phyloP scores from a whole-genome alignment of 2,888 invertebrate genomes.

The Eurois occulta region DNA sequence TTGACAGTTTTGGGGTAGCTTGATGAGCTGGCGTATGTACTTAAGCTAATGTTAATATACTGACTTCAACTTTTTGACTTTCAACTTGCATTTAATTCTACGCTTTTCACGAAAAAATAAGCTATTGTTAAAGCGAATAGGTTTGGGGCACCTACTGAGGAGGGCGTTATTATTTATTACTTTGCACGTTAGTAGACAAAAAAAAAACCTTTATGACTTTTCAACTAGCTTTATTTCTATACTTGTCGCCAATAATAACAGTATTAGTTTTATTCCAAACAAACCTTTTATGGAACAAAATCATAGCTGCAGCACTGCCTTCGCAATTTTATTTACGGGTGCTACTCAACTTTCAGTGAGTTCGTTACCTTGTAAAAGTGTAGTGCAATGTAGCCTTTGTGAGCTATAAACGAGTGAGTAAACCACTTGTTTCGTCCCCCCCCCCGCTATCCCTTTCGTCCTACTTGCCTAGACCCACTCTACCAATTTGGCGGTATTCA shows the following conservation, averaged over 20 bases:
- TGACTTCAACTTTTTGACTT: neutral
- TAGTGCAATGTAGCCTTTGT: conserved; percentile 27
- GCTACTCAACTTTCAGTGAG: neutral
- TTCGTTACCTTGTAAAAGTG: conserved; percentile 2
- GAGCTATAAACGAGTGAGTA: conserved; percentile 5
- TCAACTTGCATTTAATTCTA: neutral
- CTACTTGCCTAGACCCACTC: neutral
- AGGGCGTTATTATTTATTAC: neutral
- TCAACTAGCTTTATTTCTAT: neutral
- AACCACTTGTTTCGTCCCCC: neutral
- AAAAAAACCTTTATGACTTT: neutral
- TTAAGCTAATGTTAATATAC: no score
- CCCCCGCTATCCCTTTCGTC: neutral
- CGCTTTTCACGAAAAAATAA: no score
- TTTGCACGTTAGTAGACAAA: neutral
- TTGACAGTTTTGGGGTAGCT: no score
- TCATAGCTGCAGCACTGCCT: neutral
- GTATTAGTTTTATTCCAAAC: neutral
- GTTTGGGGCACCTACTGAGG: neutral
- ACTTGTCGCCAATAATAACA: neutral
- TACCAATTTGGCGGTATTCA: neutral
- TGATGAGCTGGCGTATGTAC: no score
- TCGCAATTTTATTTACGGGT: neutral
- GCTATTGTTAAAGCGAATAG: no score
- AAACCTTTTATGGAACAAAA: neutral